Conservation (phyloP, 2,797 vertebrate genomes). For the Nannoperca obscura region DNA sequence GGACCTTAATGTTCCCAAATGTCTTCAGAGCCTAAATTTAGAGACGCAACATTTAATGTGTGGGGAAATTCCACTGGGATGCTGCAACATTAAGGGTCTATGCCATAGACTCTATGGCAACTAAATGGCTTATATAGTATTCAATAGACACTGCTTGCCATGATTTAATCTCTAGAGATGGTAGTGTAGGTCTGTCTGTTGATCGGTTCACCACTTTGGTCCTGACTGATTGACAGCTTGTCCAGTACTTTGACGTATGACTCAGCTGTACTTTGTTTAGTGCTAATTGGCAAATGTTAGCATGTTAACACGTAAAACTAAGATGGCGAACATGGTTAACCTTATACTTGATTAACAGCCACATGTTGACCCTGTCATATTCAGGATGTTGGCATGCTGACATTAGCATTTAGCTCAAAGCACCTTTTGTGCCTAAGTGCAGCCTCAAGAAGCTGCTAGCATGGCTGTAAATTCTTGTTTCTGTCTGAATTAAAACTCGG, state of each 20-base stretch:
- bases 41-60: background rate
- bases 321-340: background rate
- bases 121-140: background rate
- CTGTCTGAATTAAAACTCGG: background rate
- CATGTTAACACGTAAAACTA: background rate
- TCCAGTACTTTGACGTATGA: background rate
- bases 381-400: background rate
- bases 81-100: background rate
- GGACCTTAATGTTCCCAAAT: conserved; percentile 17
- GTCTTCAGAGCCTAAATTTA: conserved; percentile 4
- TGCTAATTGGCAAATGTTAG: background rate
- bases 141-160: background rate
- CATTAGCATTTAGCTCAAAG: background rate
- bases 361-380: background rate
- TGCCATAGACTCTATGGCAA: background rate
- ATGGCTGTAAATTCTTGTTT: background rate
- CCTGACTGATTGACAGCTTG: background rate
- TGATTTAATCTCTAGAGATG: background rate
- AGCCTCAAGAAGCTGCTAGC: background rate
- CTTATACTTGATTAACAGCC: background rate
- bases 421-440: background rate
- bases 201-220: background rate
- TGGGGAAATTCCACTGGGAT: background rate
- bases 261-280: background rate
- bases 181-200: background rate